Percentiles rank a stretch among this genome's conserved stretches.
Conservation (phyloP, 2,797 vertebrate genomes). For the Pangasius djambal region DNA sequence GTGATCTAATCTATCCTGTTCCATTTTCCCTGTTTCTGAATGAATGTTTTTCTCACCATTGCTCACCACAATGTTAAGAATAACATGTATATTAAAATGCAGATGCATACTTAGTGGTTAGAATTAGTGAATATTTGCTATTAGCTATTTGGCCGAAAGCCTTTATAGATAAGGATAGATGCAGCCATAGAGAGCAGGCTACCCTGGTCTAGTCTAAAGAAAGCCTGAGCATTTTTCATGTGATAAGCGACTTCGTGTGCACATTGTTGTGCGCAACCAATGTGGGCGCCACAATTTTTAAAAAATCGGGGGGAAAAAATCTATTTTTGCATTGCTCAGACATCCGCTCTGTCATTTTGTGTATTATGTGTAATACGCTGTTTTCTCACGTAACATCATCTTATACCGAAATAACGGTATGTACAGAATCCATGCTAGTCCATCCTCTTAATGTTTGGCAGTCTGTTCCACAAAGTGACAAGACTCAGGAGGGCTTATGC, state of each 20-base stretch:
- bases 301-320: no score
- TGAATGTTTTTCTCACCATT: no score
- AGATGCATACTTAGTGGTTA: no score
- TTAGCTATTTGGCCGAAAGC: not conserved
- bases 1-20: not conserved
- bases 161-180: not conserved
- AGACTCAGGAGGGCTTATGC: conserved; percentile 23
- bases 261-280: no score
- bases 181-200: no score
- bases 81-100: not conserved
- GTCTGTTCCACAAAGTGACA: conserved; percentile 16
- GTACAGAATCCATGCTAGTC: not conserved
- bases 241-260: no score
- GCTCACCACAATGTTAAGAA: not conserved
- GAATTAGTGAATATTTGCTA: no score
- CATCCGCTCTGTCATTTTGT: not conserved
- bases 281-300: no score
- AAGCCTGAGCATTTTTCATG: no score
- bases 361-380: not conserved
- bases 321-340: not conserved
- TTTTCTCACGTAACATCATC: not conserved
- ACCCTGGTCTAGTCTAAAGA: no score
- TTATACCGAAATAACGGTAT: not conserved
- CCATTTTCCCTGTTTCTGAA: not conserved
- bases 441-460: not conserved